Evolutionary conservation across 2,888 invertebrate species (phyloP).

Genomic region (Thymelicus sylvestris): DNA sequence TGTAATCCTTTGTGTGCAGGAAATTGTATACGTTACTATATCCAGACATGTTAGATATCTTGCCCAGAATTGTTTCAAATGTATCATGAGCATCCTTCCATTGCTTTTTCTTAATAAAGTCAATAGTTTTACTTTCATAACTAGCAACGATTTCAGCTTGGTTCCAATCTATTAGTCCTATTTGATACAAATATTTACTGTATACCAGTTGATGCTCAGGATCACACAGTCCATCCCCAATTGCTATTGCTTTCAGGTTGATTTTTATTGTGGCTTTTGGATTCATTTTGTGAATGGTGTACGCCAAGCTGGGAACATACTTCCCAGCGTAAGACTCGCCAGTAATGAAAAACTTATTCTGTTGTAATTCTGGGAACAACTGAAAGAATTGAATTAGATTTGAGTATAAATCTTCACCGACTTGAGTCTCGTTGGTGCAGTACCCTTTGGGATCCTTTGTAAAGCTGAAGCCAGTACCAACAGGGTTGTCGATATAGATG

Average conservation of each 20-base stretch:
- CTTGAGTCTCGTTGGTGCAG: constrained; percentile 90
- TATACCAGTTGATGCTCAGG: constrained; percentile 91
- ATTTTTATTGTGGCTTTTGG: constrained; percentile 87
- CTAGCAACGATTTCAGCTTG: constrained; percentile 85
- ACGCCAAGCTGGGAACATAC: constrained; percentile 90
- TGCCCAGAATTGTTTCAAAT: no score
- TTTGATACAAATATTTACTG: constrained; percentile 91
- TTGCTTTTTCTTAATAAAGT: constrained; percentile 86
- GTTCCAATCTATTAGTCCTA: constrained; percentile 88
- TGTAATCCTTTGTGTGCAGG: no score
- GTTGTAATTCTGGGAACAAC: constrained; percentile 90
- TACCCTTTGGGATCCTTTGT: constrained; percentile 91
- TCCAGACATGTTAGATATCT: constrained; percentile 58
- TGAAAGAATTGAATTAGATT: constrained; percentile 93
- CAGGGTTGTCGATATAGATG: constrained; percentile 97
- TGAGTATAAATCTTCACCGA: constrained; percentile 91
- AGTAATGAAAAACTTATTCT: constrained; percentile 92
- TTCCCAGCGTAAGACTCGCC: constrained; percentile 96
- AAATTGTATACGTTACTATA: no score
- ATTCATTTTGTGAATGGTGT: constrained; percentile 88
- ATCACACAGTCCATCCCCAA: constrained; percentile 93
- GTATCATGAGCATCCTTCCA: constrained; percentile 63
- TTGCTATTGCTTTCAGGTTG: constrained; percentile 88
- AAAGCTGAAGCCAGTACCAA: constrained; percentile 96
- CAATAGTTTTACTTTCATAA: constrained; percentile 84